A percentile compares a stretch with the other conserved stretches of the same genome.
phyloP scores from a whole-genome alignment of 37 sponge, comb jelly and placozoan species.

The Diacarnus erythraeanus region DNA sequence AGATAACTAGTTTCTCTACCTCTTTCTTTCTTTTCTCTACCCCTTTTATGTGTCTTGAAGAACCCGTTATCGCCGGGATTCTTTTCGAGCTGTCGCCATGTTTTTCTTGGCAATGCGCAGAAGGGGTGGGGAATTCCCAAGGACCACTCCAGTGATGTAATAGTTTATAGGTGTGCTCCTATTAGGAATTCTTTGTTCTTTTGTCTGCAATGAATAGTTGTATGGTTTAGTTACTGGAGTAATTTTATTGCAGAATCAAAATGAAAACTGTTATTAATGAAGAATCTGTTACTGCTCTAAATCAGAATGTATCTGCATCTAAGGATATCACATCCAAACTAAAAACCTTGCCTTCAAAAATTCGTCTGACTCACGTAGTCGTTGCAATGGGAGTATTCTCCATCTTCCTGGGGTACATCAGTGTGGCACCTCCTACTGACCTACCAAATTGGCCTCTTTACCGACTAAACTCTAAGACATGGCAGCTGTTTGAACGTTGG shows the following conservation, averaged over 20 bases:
- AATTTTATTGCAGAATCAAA: not conserved
- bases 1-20: too few species aligned
- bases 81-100: too few species aligned
- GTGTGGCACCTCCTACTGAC: slow-evolving; percentile 81
- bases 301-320: not conserved
- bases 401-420: slow-evolving; percentile 68
- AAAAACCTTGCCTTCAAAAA: slow-evolving; percentile 33
- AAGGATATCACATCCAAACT: not conserved
- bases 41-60: too few species aligned
- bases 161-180: slow-evolving; percentile 14
- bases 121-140: slow-evolving; percentile 9
- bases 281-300: not conserved
- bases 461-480: slow-evolving; percentile 57
- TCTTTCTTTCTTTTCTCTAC: too few species aligned
- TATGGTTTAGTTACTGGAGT: not conserved
- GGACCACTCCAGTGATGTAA: slow-evolving; percentile 6
- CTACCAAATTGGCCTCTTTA: slow-evolving; percentile 88
- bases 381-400: slow-evolving; percentile 40
- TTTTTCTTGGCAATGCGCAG: slow-evolving; percentile 4
- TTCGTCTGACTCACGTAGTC: slow-evolving; percentile 28
- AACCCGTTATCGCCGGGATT: too few species aligned
- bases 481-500: slow-evolving; percentile 76
- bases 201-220: slow-evolving; percentile 13
- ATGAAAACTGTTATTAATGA: not conserved
- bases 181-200: slow-evolving; percentile 29